phyloP scores from a whole-genome alignment of 1,140 invertebrate genomes.

The Drosophila nigrodunni region DNA sequence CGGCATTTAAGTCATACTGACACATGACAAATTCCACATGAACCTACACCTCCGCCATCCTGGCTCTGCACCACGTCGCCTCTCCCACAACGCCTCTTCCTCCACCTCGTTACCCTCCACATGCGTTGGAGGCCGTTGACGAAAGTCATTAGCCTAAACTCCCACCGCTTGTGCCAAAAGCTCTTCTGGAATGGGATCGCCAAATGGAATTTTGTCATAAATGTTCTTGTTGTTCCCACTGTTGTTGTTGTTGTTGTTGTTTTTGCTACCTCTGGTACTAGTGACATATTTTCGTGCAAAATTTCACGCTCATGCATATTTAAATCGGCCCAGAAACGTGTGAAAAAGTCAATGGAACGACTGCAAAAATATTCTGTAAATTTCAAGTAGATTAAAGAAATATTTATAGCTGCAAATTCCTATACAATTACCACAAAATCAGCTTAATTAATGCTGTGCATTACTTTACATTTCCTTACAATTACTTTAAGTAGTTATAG shows the following conservation, averaged over 20 bases:
- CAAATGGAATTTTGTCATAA: slow-evolving; percentile 83
- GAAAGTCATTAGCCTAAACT: slow-evolving; percentile 77
- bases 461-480: not conserved
- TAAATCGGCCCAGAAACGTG: slow-evolving; percentile 49
- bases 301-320: slow-evolving; percentile 78
- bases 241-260: slow-evolving; percentile 29
- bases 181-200: slow-evolving; percentile 40
- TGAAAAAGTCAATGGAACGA: not conserved
- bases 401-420: too few relatives aligned
- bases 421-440: not conserved
- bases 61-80: not conserved
- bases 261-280: slow-evolving; percentile 42
- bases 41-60: slow-evolving; percentile 36
- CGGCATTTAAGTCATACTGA: slow-evolving; percentile 79
- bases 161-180: slow-evolving; percentile 61
- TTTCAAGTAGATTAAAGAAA: not conserved
- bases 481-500: not conserved
- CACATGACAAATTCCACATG: slow-evolving; percentile 81
- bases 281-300: slow-evolving; percentile 79
- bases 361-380: slow-evolving; percentile 1
- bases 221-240: slow-evolving; percentile 51
- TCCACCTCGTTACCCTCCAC: not conserved
- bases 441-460: not conserved
- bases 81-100: not conserved
- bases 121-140: slow-evolving; percentile 39